phyloP scores from a whole-genome alignment of 2,113 vertebrate species.

The Xenopus borealis region DNA sequence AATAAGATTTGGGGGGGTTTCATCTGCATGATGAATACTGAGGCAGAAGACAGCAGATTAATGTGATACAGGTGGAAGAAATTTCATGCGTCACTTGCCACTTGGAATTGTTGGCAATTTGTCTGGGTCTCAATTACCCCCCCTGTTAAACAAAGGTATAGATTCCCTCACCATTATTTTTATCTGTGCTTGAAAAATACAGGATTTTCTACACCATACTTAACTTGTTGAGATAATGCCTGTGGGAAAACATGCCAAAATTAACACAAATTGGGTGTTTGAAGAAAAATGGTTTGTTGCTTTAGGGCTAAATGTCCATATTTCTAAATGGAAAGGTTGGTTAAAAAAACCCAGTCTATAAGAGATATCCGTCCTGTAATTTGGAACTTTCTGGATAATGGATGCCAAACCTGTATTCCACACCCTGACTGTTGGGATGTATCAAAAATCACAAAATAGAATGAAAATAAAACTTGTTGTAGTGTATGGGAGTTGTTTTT shows the following conservation, averaged over 20 bases:
- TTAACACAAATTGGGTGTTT: background rate
- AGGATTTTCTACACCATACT: slow-evolving; percentile 20
- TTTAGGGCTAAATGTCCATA: too few relatives aligned
- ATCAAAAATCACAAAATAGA: too few relatives aligned
- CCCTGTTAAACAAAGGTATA: slow-evolving; percentile 8
- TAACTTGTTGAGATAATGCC: background rate
- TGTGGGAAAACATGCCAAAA: background rate
- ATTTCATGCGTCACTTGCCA: background rate
- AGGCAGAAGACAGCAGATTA: background rate
- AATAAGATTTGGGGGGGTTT: background rate
- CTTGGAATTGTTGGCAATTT: slow-evolving; percentile 24
- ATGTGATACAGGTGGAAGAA: slow-evolving; percentile 5
- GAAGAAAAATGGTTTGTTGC: too few relatives aligned
- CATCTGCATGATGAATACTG: background rate
- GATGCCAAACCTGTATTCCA: too few relatives aligned
- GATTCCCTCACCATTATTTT: background rate
- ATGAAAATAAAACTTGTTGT: too few relatives aligned
- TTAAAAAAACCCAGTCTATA: too few relatives aligned
- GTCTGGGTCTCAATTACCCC: background rate
- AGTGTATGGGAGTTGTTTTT: too few relatives aligned
- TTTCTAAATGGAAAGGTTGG: too few relatives aligned
- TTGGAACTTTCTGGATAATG: too few relatives aligned
- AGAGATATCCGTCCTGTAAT: too few relatives aligned
- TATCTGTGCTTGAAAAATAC: background rate
- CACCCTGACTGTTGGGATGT: too few relatives aligned